A percentile compares a stretch with the other conserved stretches of the same genome.
These are phyloP conservation scores for Acanthurus tractus DNA, from an alignment of 2,797 vertebrate species.

Conservation along the genomic window DNA sequence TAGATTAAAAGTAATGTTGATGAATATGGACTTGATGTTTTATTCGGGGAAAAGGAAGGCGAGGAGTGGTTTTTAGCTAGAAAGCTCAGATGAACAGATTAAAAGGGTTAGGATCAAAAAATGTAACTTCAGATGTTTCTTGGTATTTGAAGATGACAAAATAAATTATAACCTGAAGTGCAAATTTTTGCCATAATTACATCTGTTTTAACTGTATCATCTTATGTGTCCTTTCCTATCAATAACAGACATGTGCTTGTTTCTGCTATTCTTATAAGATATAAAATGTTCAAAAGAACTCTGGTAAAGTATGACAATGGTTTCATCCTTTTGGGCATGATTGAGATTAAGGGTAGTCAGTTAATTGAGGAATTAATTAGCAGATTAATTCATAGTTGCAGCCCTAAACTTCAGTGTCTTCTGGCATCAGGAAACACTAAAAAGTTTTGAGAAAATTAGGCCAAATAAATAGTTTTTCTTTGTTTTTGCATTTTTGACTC, in stretches of 20 bases:
- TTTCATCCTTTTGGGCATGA: neutral
- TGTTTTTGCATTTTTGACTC: too few relatives aligned
- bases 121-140: neutral
- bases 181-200: neutral
- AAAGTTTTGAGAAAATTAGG: neutral
- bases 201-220: neutral
- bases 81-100: constrained; percentile 8
- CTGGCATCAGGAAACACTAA: neutral
- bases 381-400: neutral
- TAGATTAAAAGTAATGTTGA: constrained; percentile 48
- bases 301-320: too few relatives aligned
- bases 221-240: too few relatives aligned
- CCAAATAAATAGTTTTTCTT: neutral
- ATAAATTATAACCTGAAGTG: neutral
- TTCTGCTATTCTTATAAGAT: neutral
- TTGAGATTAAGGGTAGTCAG: neutral
- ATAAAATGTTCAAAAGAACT: neutral
- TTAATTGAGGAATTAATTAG: neutral
- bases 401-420: neutral
- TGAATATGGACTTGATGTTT: constrained; percentile 35
- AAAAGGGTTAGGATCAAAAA: neutral
- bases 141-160: neutral
- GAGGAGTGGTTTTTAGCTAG: neutral
- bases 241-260: neutral
- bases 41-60: neutral